phyloP scores from a whole-genome alignment of 2,888 invertebrate species.

The Adelphocoris suturalis region DNA sequence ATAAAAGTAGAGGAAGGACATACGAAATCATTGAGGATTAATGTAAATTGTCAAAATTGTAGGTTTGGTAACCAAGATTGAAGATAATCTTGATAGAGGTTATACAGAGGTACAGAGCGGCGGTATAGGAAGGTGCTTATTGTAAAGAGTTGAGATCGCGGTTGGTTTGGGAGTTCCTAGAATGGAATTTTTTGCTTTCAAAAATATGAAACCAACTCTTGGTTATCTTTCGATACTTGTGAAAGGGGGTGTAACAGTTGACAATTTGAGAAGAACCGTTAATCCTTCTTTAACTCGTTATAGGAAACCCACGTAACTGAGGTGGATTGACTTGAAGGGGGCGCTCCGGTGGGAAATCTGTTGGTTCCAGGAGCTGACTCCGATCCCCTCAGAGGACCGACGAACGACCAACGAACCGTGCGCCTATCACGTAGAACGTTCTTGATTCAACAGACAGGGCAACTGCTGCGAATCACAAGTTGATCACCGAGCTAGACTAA shows the following conservation, averaged over 20 bases:
- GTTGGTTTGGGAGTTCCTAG: no score
- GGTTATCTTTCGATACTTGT: no score
- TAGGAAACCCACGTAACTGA: background rate
- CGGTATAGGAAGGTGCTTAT: no score
- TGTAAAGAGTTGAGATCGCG: no score
- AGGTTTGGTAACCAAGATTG: no score
- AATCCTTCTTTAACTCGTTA: conserved; percentile 13
- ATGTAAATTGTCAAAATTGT: no score
- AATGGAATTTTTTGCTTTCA: no score
- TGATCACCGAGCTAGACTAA: background rate
- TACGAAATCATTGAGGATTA: no score
- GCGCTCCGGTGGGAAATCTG: conserved; percentile 38
- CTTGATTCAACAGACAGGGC: conserved; percentile 21
- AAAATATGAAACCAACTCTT: no score
- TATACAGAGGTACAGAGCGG: no score
- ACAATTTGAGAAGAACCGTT: background rate
- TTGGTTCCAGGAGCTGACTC: conserved; percentile 15
- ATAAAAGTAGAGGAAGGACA: no score
- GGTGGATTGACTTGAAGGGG: background rate
- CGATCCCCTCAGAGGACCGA: conserved; percentile 2
- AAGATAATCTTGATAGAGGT: no score
- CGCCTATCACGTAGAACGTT: background rate
- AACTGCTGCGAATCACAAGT: background rate
- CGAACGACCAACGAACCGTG: conserved; percentile 53
- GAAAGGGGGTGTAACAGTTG: background rate